These are phyloP conservation scores for Amblyraja radiata DNA, from an alignment of 2,797 vertebrate species.

Conservation along the genomic window DNA sequence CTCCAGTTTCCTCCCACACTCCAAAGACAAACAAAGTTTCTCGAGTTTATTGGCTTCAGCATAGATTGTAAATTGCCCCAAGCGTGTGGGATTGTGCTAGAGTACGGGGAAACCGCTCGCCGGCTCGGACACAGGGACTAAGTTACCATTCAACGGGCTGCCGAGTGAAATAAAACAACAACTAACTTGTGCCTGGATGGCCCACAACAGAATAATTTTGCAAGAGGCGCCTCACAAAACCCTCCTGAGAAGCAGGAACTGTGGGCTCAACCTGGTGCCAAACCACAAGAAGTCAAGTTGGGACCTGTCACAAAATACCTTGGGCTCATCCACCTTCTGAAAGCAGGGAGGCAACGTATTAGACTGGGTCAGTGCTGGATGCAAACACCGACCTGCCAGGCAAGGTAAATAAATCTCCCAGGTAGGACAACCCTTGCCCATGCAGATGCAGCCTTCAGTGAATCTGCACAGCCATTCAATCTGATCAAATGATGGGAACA, in stretches of 20 bases:
- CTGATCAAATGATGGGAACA: neutral
- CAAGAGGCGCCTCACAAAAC: neutral
- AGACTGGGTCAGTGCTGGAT: neutral
- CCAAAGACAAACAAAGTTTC: too few species aligned
- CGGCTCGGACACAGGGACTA: too few species aligned
- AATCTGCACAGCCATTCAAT: neutral
- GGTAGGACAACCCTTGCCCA: neutral
- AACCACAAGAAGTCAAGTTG: neutral
- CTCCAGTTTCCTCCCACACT: too few species aligned
- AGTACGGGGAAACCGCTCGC: too few species aligned
- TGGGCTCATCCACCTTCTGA: neutral
- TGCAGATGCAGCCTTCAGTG: neutral
- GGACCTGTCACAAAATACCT: neutral
- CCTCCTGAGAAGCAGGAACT: neutral
- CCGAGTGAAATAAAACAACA: too few species aligned
- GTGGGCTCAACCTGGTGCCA: neutral
- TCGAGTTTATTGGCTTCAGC: too few species aligned
- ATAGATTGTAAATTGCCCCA: too few species aligned
- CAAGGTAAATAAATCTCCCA: neutral
- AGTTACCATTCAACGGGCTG: neutral
- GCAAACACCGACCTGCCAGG: neutral
- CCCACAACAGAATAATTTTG: neutral
- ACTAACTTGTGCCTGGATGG: too few species aligned
- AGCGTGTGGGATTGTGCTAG: too few species aligned
- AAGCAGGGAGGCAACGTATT: neutral